Evolutionary conservation across 1,140 invertebrate genomes (phyloP), one percentile per base, ranked within the genome.

Genomic region (Lethrus apterus): DNA sequence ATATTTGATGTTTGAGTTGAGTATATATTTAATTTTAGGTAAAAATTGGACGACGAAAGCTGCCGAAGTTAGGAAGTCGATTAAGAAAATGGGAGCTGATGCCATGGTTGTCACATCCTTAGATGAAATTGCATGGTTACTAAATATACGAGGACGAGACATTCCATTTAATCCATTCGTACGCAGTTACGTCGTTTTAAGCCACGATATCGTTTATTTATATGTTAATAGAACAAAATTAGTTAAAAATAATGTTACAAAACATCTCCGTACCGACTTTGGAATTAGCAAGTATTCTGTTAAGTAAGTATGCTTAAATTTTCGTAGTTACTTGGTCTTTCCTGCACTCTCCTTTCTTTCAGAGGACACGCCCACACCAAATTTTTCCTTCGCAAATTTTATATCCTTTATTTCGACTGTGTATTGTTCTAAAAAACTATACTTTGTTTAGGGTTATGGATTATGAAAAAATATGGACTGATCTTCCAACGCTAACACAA

Each of bases 91-190:
- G 19, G 75, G 73, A 3, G 84, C 79, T 2, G 83, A 89, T 56
- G 82, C 86, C 0, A 77, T 94, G 64, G 73, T 96, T 5, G 72
- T 96, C 1, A 93, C 91, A 0, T 84, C 89, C 1, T 65, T 97
- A 23, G 92, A 95, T 58, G 92, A 96, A 68, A 85, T 94, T 11
- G 89, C 92, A 1, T 96, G 93, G 88, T 66, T 98, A 3, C 75
- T 98, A 11, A 99, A 98, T 65, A 79, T 99, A n/a, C 76, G 96
- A 4, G 93, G 93, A 3, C 75, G 79, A 38, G 95, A 98, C 67
- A 77, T 95, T 48, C 84, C 86, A 0, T 87, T 81, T 60, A 92
- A 85, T 18, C 93, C 94, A 0, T 82, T 95, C 10, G 76, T 90
- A 41, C 78, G 81, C 55, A 73, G 85, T 4, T 88, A 85, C 59